Base-by-base conservation (phyloP, 2,113 vertebrate species). In the Setophaga coronata region DNA sequence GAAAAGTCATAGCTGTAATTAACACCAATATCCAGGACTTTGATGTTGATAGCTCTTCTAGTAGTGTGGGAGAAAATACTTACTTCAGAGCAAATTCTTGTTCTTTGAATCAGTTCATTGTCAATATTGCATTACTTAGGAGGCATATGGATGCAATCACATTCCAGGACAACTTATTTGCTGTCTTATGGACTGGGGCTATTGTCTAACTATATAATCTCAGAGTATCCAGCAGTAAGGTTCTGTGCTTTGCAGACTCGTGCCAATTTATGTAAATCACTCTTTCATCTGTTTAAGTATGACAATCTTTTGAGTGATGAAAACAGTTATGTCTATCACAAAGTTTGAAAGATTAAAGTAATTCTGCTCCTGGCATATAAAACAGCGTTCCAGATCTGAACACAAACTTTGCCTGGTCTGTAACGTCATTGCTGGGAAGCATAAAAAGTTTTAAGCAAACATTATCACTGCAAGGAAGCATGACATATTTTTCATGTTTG, bases 341-440 rank as follows among this genome's bases (percentile, higher is more conserved):
- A 97, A 95, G 87, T 97, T 95, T 92, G 91, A 93, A 96, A 97
- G 95, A 97, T 97, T 96, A 97, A 98, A 98, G 96, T 91, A 90
- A 81, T 91, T 89, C 91, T 93, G 72, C 79, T 97, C 86, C 90
- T 91, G 79, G 94, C 93, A 92, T 84, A 82, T 91, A 94, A 95
- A 95, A 77, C 69, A 89, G 90, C 0, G 5, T 64, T 95, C 76
- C 78, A 77, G 24, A 92, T 90, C 60, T 92, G 95, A 85, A 95
- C 83, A 81, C 72, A 96, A 96, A 88, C 87, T 96, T 70, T 92
- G 76, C 36, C 86, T 94, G 45, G 50, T 88, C 83, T 87, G 82
- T 91, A 95, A 87, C 76, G 73, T 93, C 84, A 93, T 87, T 89
- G 91, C 91, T 94, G 73, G 54, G 80, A 97, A 97, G 82, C 62